Conservation (phyloP, 1,140 invertebrate genomes). For the Cherax quadricarinatus region DNA sequence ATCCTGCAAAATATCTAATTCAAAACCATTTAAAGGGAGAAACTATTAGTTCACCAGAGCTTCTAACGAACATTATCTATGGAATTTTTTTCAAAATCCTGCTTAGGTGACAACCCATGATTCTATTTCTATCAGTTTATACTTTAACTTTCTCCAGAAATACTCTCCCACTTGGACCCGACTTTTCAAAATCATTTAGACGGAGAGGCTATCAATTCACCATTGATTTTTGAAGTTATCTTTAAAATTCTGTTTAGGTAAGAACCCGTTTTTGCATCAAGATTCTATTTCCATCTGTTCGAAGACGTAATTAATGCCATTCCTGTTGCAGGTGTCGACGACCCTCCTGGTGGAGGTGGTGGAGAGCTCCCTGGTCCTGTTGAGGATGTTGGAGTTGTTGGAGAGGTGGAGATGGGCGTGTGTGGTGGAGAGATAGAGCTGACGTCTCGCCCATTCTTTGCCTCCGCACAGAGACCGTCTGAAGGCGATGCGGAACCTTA, state of each 20-base stretch:
- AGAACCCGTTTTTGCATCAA: not conserved
- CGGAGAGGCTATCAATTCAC: not conserved
- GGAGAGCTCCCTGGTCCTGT: conserved; percentile 39
- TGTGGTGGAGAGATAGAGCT: conserved; percentile 50
- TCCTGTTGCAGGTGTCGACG: conserved; percentile 10
- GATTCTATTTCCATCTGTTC: conserved; percentile 53
- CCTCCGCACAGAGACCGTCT: conserved; percentile 66
- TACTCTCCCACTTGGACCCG: too few relatives aligned
- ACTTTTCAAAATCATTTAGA: not conserved
- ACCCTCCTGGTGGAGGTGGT: conserved; percentile 39
- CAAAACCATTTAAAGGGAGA: too few relatives aligned
- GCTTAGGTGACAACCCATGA: too few relatives aligned
- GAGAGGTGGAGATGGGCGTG: conserved; percentile 31
- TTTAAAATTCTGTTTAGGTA: not conserved
- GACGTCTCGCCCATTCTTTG: conserved; percentile 45
- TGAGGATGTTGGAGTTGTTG: conserved; percentile 52
- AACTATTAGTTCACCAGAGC: too few relatives aligned
- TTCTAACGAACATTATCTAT: too few relatives aligned
- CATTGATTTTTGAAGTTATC: too few relatives aligned
- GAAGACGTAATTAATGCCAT: conserved; percentile 51
- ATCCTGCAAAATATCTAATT: too few relatives aligned
- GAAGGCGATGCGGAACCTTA: conserved; percentile 81
- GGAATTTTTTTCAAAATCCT: too few relatives aligned
- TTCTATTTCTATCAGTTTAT: too few relatives aligned
- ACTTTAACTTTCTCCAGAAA: too few relatives aligned